These are phyloP conservation scores for Scaptomyza flava DNA, from an alignment of 2,888 invertebrate genomes.

Conservation along the genomic window DNA sequence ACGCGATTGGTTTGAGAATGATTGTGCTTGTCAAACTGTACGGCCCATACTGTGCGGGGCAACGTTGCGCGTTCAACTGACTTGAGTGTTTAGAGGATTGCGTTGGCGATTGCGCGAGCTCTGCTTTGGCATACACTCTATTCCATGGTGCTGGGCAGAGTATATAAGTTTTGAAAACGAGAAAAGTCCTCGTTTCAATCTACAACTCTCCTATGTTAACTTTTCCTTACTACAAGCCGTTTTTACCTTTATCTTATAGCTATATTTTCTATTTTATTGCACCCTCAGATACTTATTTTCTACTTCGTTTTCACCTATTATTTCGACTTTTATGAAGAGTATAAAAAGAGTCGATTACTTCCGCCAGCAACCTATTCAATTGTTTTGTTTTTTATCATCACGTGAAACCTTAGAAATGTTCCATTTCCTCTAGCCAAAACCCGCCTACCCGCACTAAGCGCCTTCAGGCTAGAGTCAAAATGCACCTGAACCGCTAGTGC, in stretches of 20 bases:
- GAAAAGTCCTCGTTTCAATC: neutral
- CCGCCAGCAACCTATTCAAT: neutral
- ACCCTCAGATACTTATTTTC: neutral
- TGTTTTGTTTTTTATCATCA: conserved; percentile 15
- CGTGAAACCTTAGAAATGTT: conserved; percentile 24
- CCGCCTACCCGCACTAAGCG: conserved; percentile 24
- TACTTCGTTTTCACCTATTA: neutral
- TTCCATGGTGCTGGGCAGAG: neutral
- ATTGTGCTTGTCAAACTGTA: conserved; percentile 49
- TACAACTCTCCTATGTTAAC: neutral
- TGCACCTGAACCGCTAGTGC: conserved; percentile 49
- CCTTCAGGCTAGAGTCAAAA: conserved; percentile 44
- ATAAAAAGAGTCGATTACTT: neutral
- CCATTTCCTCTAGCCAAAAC: conserved; percentile 4
- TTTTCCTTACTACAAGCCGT: no score
- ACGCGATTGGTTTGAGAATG: conserved; percentile 8
- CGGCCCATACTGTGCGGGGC: conserved; percentile 41
- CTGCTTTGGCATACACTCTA: conserved; percentile 35
- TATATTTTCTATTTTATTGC: no score
- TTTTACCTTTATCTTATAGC: no score
- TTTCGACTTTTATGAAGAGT: neutral
- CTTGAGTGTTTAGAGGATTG: conserved; percentile 62
- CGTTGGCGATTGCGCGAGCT: conserved; percentile 68
- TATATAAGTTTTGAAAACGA: neutral
- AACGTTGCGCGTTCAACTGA: conserved; percentile 81